Evolutionary conservation across 2,888 invertebrate genomes (phyloP), one percentile per base, ranked within the genome.

Genomic region (Cistogaster globosa): DNA sequence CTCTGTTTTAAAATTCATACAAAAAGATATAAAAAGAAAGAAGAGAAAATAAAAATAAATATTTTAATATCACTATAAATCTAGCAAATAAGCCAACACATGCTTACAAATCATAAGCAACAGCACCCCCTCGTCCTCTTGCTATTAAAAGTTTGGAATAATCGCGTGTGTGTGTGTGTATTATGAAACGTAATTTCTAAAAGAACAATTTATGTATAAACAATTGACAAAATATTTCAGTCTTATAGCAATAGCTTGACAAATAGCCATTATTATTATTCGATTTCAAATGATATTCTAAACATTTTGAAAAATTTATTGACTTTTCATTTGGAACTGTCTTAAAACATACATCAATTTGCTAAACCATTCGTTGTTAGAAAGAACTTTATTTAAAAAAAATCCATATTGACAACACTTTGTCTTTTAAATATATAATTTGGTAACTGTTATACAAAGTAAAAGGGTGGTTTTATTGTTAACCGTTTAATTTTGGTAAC

Each of bases 341-440:
- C 6, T 48, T 16, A 48, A 14, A 16, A 16, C n/a, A 48, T n/a
- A 14, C 14, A 48, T 48, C 16, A 18, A 18, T 9, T 18, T 18
- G 1, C 1, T 9, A 53, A 53, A 32, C 55, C 42, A 55, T 45
- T 63, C 55, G 18, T 32, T 22, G 16, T 14, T 14, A 42, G 62
- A 58, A 57, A 69, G 62, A 57, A 62, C 48, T 74, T 68, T 48
- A 65, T 79, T 71, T 48, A 48, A 48, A 63, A 63, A 60, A 60
- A 67, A 58, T 55, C 63, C 48, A 76, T 65, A 82, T 71, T 63
- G 48, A 38, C 48, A 79, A 79, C 62, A 71, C 63, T 78, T 63
- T 20, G 55, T 63, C 42, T 42, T 42, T 42, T 12, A 12, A 38
- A 38, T 38, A 12, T 42, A 42, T 42, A 6, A 32, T 62, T 22